Percentiles rank a stretch among this genome's conserved stretches.
These are phyloP conservation scores for Indicator indicator DNA, from an alignment of 2,113 vertebrate genomes.

Conservation along the genomic window DNA sequence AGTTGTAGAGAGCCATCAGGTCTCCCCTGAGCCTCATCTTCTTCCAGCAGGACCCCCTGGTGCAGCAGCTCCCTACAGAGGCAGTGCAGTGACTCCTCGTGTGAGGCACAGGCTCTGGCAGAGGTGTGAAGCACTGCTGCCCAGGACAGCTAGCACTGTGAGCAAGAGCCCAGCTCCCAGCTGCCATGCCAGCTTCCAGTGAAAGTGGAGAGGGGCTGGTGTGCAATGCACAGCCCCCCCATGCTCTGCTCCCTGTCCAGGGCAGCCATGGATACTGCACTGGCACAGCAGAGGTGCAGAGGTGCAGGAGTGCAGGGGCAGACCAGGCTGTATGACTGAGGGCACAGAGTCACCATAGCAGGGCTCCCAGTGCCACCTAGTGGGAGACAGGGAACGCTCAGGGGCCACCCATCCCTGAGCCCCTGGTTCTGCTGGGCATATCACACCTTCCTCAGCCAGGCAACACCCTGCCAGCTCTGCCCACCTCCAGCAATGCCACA, in stretches of 20 bases:
- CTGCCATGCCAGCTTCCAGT: rapidly evolving
- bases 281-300: not conserved
- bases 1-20: no score
- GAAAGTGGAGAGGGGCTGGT: not conserved
- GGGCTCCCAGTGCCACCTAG: slow-evolving; percentile 65
- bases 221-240: not conserved
- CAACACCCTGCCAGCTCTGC: not conserved
- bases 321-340: not conserved
- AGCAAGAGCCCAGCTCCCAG: not conserved
- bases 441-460: not conserved
- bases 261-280: not conserved
- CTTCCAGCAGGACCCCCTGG: not conserved
- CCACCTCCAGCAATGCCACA: not conserved
- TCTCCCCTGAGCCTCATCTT: no score
- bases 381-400: not conserved
- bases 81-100: rapidly evolving
- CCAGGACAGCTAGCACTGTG: rapidly evolving
- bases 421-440: not conserved
- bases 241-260: not conserved
- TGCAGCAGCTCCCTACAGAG: not conserved
- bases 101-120: not conserved
- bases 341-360: not conserved
- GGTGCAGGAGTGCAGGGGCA: not conserved
- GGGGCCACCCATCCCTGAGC: not conserved
- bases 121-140: not conserved